Evolutionary conservation across 2,113 vertebrate genomes (phyloP).

Genomic region (Laticauda laticaudata): DNA sequence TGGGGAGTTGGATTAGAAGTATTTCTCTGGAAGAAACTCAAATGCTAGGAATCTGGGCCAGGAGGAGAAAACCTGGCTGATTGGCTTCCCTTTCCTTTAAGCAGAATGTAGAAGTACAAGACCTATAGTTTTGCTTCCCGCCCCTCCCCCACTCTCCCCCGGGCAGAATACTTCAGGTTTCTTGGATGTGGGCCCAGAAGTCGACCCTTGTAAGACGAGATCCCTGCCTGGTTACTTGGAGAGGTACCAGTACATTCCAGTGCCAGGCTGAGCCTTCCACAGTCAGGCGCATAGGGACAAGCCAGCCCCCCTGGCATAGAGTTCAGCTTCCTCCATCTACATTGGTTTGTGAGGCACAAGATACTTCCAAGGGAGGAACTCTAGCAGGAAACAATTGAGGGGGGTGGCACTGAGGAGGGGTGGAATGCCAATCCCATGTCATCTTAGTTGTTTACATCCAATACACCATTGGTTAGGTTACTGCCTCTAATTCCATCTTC

Average conservation of each 20-base stretch:
- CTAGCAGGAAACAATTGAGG: not conserved
- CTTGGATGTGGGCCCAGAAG: conserved; percentile 24
- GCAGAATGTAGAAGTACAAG: not conserved
- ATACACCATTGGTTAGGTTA: not conserved
- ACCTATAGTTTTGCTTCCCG: too few relatives aligned
- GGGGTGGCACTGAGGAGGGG: not conserved
- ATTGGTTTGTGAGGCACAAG: not conserved
- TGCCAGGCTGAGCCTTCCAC: conserved; percentile 18
- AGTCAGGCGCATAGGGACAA: conserved; percentile 11
- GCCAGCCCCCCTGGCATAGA: conserved; percentile 2
- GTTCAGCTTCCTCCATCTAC: not conserved
- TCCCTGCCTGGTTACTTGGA: conserved; percentile 33
- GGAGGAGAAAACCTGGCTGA: not conserved
- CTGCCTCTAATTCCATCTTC: not conserved
- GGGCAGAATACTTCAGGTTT: not conserved
- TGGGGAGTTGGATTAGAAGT: not conserved
- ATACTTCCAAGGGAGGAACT: not conserved
- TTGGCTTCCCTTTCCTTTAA: not conserved
- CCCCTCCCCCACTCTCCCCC: fast-evolving
- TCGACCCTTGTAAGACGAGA: conserved; percentile 22
- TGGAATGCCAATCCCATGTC: not conserved
- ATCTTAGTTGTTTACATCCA: not conserved
- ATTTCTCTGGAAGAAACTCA: not conserved
- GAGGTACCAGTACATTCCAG: conserved; percentile 38
- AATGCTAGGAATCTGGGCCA: not conserved